phyloP scores from a whole-genome alignment of 2,113 vertebrate species.

The Crotalus helleri region DNA sequence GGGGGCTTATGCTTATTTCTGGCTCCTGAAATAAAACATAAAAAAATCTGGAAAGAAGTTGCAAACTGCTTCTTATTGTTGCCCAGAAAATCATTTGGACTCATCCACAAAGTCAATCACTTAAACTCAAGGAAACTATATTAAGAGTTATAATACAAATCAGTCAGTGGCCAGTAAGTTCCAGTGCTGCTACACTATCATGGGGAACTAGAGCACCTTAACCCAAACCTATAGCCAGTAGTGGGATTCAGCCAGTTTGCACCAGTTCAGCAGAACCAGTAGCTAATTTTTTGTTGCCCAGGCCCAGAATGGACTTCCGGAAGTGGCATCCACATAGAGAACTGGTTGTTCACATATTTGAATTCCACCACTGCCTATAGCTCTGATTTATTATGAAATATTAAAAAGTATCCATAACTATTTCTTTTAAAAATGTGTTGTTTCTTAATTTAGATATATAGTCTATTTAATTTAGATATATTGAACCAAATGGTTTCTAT shows the following conservation, averaged over 20 bases:
- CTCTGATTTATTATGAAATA: neutral
- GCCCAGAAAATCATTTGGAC: neutral
- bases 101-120: neutral
- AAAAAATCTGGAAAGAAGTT: neutral
- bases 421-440: neutral
- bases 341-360: too few relatives aligned
- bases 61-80: neutral
- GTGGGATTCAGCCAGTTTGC: too few relatives aligned
- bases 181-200: neutral
- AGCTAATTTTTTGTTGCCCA: too few relatives aligned
- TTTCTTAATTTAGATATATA: neutral
- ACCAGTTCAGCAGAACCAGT: too few relatives aligned
- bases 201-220: neutral
- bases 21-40: constrained; percentile 16
- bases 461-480: neutral
- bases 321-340: too few relatives aligned
- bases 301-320: too few relatives aligned
- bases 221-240: neutral
- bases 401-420: neutral
- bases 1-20: neutral
- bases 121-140: neutral
- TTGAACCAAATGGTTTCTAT: neutral
- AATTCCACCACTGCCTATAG: neutral
- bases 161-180: neutral
- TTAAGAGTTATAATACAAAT: neutral